Percentiles rank a stretch among this genome's conserved stretches.
Conservation (phyloP, 64 coral and sea anemone species). For the Montipora foliosa region DNA sequence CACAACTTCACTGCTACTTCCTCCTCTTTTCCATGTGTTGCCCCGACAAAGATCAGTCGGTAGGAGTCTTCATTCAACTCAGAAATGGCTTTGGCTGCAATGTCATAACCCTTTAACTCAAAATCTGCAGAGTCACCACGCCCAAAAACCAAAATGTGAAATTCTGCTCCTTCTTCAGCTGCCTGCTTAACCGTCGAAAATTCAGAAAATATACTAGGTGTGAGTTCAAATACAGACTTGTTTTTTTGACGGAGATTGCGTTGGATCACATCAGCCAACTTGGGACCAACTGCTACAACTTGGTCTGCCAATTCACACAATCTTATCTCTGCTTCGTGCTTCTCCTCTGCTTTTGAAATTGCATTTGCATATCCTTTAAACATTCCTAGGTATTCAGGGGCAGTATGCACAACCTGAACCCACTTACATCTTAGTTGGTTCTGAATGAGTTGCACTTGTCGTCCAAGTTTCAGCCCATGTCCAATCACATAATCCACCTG, state of each 20-base stretch:
- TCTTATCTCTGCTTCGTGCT: background rate
- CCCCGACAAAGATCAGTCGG: background rate
- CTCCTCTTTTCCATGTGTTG: background rate
- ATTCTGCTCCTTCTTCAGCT: background rate
- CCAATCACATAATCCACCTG: too few species aligned
- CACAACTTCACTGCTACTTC: background rate
- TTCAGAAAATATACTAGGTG: conserved; percentile 13
- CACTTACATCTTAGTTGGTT: background rate
- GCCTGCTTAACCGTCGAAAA: conserved; percentile 1
- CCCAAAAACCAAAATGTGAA: background rate
- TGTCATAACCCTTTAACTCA: background rate
- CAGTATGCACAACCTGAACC: background rate
- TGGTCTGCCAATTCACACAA: too few species aligned
- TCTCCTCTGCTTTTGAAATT: background rate
- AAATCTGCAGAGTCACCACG: conserved; percentile 26
- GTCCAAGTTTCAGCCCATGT: too few species aligned
- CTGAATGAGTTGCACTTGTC: background rate
- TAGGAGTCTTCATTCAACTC: background rate
- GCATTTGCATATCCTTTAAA: background rate
- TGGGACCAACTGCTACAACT: background rate
- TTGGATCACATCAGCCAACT: conserved; percentile 1
- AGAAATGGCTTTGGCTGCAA: conserved; percentile 34
- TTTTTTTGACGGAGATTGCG: too few species aligned
- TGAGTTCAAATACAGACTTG: background rate
- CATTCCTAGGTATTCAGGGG: conserved; percentile 13